Base-by-base conservation (phyloP, 2,113 vertebrate genomes). In the Pelobates fuscus region DNA sequence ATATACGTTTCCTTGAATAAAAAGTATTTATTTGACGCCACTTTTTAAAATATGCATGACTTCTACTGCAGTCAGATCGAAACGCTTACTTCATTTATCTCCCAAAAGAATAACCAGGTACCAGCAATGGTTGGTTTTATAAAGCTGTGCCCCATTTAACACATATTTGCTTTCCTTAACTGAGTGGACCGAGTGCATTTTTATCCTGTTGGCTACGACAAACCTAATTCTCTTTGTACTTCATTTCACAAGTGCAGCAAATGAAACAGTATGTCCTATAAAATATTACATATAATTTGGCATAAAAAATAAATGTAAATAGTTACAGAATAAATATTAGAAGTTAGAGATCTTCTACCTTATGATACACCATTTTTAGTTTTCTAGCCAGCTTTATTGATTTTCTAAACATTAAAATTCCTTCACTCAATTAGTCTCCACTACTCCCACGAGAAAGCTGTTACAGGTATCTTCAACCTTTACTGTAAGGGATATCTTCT, bases 41-140 rank as follows among this genome's bases (percentile, higher is more conserved):
- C 57, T 23, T 70, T 43, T 29, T 70, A 25, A 70, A 59, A 59
- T 70, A 70, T 58, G 67, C 54, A 59, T 58, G 67, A 70, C 29
- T 24, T 58, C 11, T 21, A 70, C 23, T 17, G 67, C 67, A 7
- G 27, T 14, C 11, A 57, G 49, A 69, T 69, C 27, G 25, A 69
- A 57, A 69, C 52, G 49, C 11, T 32, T 46, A 55, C 49, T 57
- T 55, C 27, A 26, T 55, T 30, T 49, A 67, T 29, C 49, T 24
- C 32, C 67, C 23, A 58, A 37, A 12, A 58, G 67, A 17, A 24
- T 57, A 52, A 20, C 30, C 27, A 41, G 67, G 29, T 70, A 17
- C 54, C 11, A 5, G 37, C 67, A 18, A 24, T 25, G 29, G 54
- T 37, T 70, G 54, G 52, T 59, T 70, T 41, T 43, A 37, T 70